These are phyloP conservation scores for Meliscaeva auricollis DNA, from an alignment of 2,888 invertebrate genomes.

Conservation along the genomic window DNA sequence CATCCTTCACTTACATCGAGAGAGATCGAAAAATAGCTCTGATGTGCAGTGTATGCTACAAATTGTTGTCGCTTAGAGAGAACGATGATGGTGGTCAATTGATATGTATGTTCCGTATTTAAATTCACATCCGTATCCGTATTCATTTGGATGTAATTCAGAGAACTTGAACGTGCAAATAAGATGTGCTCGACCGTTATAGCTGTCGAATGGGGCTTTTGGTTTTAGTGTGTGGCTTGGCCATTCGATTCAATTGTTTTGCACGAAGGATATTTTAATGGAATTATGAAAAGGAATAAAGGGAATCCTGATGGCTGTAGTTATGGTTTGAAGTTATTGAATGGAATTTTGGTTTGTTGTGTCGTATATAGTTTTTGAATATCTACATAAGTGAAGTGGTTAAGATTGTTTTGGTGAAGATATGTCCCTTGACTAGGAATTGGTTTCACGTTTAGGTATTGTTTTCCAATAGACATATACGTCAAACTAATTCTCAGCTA, in stretches of 20 bases:
- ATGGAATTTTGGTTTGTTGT: neutral
- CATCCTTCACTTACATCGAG: constrained; percentile 39
- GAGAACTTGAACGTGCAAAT: constrained; percentile 52
- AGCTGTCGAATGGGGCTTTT: constrained; percentile 20
- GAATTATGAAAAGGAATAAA: constrained; percentile 16
- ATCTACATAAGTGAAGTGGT: neutral
- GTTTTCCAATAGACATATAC: no score
- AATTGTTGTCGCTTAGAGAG: constrained; percentile 20
- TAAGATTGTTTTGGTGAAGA: no score
- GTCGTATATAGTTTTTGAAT: neutral
- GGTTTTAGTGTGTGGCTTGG: neutral
- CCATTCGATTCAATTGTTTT: constrained; percentile 9
- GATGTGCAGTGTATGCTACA: no score
- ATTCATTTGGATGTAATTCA: constrained; percentile 38
- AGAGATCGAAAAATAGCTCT: neutral
- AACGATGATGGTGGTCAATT: constrained; percentile 35
- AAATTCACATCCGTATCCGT: constrained; percentile 21
- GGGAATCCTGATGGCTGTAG: neutral
- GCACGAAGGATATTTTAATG: constrained; percentile 25
- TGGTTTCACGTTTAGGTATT: no score
- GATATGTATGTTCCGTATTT: constrained; percentile 41
- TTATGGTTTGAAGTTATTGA: neutral
- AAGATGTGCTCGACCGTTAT: constrained; percentile 34
- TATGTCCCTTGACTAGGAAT: no score
- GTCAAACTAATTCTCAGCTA: no score